Evolutionary conservation across 2,888 invertebrate species (phyloP).

Genomic region (Argyresthia goedartella): DNA sequence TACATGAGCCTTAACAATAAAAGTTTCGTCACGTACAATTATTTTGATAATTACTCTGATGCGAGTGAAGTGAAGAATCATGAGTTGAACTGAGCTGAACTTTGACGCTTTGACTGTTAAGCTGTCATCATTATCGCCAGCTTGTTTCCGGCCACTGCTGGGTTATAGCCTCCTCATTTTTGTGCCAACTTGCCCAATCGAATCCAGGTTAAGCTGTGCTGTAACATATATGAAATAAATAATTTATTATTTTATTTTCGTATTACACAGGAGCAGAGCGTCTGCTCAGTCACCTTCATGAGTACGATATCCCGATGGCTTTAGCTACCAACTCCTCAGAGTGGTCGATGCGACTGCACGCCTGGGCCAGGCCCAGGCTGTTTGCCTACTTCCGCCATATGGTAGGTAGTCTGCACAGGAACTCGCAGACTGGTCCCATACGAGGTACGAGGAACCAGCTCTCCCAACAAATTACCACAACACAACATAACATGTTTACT

Average conservation of each 20-base stretch:
- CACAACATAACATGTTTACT: too few relatives aligned
- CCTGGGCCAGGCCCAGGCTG: slow-evolving; percentile 72
- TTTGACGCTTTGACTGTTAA: too few relatives aligned
- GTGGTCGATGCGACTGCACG: slow-evolving; percentile 72
- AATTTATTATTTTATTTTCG: background rate
- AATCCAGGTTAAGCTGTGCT: background rate
- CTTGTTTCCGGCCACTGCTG: too few relatives aligned
- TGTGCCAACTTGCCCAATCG: background rate
- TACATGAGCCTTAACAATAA: too few relatives aligned
- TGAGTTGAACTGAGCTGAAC: too few relatives aligned
- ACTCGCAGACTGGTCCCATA: too few relatives aligned
- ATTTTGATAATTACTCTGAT: too few relatives aligned
- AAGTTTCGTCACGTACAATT: too few relatives aligned
- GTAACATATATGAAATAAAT: background rate
- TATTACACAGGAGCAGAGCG: slow-evolving; percentile 76
- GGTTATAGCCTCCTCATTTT: too few relatives aligned
- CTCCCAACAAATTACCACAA: too few relatives aligned
- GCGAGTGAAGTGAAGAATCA: too few relatives aligned
- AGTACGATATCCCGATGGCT: slow-evolving; percentile 81
- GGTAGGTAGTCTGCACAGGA: slow-evolving; percentile 52
- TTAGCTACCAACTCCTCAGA: slow-evolving; percentile 87
- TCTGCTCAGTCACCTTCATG: slow-evolving; percentile 79
- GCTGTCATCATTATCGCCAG: background rate
- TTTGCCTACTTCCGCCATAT: slow-evolving; percentile 79
- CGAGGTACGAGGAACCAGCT: slow-evolving; percentile 3